phyloP scores from a whole-genome alignment of 2,113 vertebrate species.

The Gavialis gangeticus region DNA sequence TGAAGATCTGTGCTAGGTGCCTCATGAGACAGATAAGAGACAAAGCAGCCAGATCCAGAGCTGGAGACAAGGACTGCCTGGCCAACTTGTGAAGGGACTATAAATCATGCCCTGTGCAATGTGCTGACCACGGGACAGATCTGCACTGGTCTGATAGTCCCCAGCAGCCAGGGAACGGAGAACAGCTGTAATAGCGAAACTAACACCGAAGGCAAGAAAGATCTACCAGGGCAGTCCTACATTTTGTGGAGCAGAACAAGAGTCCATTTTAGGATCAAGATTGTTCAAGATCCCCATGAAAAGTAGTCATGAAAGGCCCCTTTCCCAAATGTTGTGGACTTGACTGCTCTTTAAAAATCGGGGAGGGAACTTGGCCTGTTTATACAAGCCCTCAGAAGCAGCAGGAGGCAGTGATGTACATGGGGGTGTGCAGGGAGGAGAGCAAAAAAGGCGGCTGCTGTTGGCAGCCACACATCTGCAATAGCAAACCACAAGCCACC shows the following conservation, averaged over 20 bases:
- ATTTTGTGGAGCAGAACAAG: neutral
- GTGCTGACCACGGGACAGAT: neutral
- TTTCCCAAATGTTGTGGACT: too few relatives aligned
- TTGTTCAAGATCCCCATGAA: neutral
- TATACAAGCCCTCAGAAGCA: too few relatives aligned
- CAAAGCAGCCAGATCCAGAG: neutral
- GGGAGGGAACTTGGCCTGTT: too few relatives aligned
- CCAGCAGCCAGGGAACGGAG: neutral
- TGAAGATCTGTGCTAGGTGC: neutral
- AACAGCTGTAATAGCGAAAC: neutral
- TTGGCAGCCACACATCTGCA: too few relatives aligned
- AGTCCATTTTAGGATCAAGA: neutral
- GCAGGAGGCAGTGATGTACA: too few relatives aligned
- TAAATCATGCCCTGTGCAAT: neutral
- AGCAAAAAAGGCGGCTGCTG: too few relatives aligned
- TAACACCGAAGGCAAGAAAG: neutral
- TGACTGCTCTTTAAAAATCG: too few relatives aligned
- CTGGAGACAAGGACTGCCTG: rapidly evolving
- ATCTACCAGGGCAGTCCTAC: neutral
- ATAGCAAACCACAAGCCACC: too few relatives aligned
- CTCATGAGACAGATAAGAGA: neutral
- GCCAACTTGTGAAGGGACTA: neutral
- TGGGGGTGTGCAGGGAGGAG: too few relatives aligned
- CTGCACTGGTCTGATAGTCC: neutral
- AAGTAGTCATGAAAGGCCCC: constrained; percentile 5